Base-by-base conservation (phyloP, 2,888 invertebrate species). In the Scrobipalpa costella region DNA sequence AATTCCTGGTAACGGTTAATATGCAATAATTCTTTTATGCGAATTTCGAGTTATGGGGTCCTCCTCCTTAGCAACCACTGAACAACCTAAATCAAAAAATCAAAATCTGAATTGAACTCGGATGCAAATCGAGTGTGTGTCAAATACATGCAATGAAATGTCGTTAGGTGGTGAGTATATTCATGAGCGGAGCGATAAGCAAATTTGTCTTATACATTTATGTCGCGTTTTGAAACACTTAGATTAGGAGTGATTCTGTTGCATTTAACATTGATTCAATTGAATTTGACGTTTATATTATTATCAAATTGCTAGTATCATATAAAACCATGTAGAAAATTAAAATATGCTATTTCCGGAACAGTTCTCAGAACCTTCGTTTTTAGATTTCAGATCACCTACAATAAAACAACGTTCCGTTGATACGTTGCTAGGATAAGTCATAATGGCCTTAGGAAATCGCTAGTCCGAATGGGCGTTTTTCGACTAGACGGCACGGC, bases 101-200 rank as follows among this genome's bases (percentile, higher is more conserved):
- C 21, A 52, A 21, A 52, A 13, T 21, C 21, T 52, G 50, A 52
- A 52, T 52, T 52, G 21, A 27, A 52, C 7, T 52, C 50, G 11
- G 21, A 7, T 27, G 11, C 50, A 52, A 21, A 21, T 52, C 13
- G 11, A 21, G 50, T 52, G 50, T 52, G 3, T 21, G 44, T n/a
- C 44, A 27, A 27, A 27, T 44, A 21, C 2, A 9, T 21, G 13
- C 13, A 13, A 21, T 21, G 13, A 21, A 27, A 27, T 52, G 2
- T 9, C 27, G 27, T 1, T 44, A 9, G n/a, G 44, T 1, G 6
- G 0, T 3, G 27, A 1, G 9, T 13, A 27, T 11, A 11, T 21
- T 52, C 50, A 52, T 13, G 11, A 52, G 50, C 50, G 50, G 27
- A 21, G 50, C 50, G 50, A 44, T n/a, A n/a, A n/a, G 44, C 44